These are phyloP conservation scores for Oreochromis niloticus DNA, from an alignment of 2,113 vertebrate species.

Conservation along the genomic window DNA sequence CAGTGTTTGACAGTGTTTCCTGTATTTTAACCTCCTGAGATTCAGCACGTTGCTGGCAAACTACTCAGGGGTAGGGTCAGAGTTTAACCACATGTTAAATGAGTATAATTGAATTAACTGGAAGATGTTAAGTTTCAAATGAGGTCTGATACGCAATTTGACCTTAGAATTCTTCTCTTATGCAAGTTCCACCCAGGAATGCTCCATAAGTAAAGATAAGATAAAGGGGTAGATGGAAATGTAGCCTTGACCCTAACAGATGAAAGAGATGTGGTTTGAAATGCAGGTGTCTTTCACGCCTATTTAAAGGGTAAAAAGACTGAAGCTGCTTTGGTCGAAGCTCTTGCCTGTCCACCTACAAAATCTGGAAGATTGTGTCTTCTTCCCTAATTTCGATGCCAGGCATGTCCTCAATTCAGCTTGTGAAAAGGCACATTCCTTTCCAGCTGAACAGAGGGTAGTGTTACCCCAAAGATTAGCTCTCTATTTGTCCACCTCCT, in stretches of 20 bases:
- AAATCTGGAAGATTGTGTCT: slow-evolving; percentile 26
- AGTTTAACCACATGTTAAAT: background rate
- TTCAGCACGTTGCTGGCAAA: background rate
- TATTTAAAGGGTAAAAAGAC: background rate
- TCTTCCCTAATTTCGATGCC: slow-evolving; percentile 24
- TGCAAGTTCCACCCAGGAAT: background rate
- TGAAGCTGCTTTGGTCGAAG: background rate
- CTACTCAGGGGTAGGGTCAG: background rate
- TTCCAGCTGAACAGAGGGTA: slow-evolving; percentile 37
- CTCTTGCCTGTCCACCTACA: background rate
- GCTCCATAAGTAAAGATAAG: background rate
- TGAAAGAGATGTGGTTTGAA: background rate
- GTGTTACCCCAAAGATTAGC: slow-evolving; percentile 32
- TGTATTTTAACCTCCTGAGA: background rate
- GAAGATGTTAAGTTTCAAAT: background rate
- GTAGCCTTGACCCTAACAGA: background rate
- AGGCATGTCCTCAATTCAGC: slow-evolving; percentile 40
- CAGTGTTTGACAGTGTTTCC: background rate
- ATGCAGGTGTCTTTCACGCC: background rate
- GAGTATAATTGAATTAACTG: background rate
- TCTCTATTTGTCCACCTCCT: slow-evolving; percentile 9
- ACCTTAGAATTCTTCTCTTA: background rate
- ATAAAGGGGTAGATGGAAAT: background rate
- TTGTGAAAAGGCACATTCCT: slow-evolving; percentile 47
- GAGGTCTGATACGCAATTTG: background rate